These are phyloP conservation scores for Aix galericulata DNA, from an alignment of 2,113 vertebrate genomes.

Conservation along the genomic window DNA sequence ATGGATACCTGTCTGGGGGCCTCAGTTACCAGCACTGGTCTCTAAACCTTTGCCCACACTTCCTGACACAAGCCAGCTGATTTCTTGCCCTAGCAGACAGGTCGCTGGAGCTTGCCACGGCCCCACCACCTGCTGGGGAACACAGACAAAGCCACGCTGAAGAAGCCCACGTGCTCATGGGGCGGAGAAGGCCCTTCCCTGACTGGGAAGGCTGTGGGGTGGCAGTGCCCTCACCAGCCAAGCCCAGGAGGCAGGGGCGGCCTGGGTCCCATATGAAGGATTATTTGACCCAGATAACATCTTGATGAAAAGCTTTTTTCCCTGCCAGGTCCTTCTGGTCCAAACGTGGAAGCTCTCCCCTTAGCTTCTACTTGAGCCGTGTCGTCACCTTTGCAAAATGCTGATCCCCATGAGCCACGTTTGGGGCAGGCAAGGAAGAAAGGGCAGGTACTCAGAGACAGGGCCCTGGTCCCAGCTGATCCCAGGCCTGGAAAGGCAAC, in stretches of 20 bases:
- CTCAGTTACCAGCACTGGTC: not conserved
- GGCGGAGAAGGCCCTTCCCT: rapidly evolving
- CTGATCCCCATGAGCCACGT: not conserved
- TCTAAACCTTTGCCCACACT: not conserved
- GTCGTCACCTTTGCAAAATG: not conserved
- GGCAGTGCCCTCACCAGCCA: not conserved
- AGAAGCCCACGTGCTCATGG: not conserved
- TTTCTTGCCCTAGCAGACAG: not conserved
- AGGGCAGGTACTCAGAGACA: not conserved
- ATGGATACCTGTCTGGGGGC: not conserved
- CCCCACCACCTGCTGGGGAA: not conserved
- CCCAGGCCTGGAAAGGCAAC: not conserved
- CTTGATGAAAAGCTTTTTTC: not conserved
- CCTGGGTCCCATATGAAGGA: not conserved
- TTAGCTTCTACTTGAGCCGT: not conserved
- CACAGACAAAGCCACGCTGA: not conserved
- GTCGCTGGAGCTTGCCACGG: not conserved
- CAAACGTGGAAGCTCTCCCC: not conserved
- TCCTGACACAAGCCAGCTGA: not conserved
- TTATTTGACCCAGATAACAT: not conserved
- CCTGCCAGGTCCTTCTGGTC: not conserved
- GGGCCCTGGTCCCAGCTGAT: not conserved
- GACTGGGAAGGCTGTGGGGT: not conserved
- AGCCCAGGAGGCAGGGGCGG: too few relatives aligned
- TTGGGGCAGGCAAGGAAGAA: not conserved